Percentiles rank a stretch among this genome's conserved stretches.
phyloP scores from a whole-genome alignment of 2,797 vertebrate species.

The Pempheris klunzingeri region DNA sequence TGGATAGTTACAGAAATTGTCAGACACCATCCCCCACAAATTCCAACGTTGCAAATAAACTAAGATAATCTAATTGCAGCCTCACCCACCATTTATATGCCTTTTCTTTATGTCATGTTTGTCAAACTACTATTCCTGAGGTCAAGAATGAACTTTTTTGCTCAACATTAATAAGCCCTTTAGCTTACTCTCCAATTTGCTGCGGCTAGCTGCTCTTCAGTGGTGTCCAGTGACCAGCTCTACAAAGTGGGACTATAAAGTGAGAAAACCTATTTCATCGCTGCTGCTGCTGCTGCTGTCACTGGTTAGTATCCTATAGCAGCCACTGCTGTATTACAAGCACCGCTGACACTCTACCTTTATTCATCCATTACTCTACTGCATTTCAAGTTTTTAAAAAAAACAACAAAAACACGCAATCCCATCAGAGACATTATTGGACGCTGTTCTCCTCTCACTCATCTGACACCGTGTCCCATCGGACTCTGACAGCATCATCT shows the following conservation, averaged over 20 bases:
- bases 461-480: constrained; percentile 25
- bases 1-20: not conserved
- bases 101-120: not conserved
- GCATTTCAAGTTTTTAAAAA: not conserved
- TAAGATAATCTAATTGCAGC: too few relatives aligned
- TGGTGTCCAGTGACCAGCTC: not conserved
- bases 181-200: not conserved
- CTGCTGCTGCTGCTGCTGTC: constrained; percentile 9
- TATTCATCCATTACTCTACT: constrained; percentile 9
- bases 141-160: not conserved
- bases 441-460: constrained; percentile 13
- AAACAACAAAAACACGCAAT: constrained; percentile 2
- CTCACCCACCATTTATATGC: too few relatives aligned
- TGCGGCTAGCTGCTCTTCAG: not conserved
- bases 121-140: not conserved
- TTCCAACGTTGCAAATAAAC: too few relatives aligned
- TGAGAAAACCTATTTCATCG: too few relatives aligned
- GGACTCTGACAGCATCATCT: constrained; percentile 47
- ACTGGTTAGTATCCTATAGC: constrained; percentile 1
- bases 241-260: not conserved
- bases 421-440: constrained; percentile 56
- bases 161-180: not conserved
- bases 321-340: not conserved
- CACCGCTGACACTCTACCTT: constrained; percentile 8
- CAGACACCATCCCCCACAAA: too few relatives aligned